These are phyloP conservation scores for Keiferia lycopersicella DNA, from an alignment of 2,888 invertebrate genomes.

Conservation along the genomic window DNA sequence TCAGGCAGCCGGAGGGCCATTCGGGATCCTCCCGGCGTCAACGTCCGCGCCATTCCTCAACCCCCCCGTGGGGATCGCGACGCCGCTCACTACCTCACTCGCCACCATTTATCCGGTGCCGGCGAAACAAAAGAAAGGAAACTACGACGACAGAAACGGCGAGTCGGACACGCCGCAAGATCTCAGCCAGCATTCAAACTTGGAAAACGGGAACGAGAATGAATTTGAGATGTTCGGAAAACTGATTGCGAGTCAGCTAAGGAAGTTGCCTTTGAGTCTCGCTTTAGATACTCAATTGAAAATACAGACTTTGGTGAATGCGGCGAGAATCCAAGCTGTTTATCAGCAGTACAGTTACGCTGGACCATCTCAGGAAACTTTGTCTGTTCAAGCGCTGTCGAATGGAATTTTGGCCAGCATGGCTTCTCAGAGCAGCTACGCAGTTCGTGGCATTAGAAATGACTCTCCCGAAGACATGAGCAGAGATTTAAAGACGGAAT, in stretches of 20 bases:
- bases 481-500: constrained; percentile 66
- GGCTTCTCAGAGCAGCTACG: constrained; percentile 62
- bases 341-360: constrained; percentile 77
- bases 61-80: constrained; percentile 75
- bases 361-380: constrained; percentile 71
- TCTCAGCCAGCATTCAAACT: constrained; percentile 72
- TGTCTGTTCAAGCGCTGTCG: constrained; percentile 72
- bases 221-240: constrained; percentile 78
- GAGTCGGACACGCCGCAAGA: constrained; percentile 71
- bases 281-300: constrained; percentile 74
- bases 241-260: constrained; percentile 71
- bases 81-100: constrained; percentile 71
- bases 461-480: constrained; percentile 70
- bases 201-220: constrained; percentile 72
- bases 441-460: constrained; percentile 56
- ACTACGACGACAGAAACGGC: constrained; percentile 56
- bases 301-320: constrained; percentile 73
- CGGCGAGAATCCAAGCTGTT: constrained; percentile 73
- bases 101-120: constrained; percentile 72
- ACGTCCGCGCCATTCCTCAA: constrained; percentile 69
- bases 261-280: constrained; percentile 70
- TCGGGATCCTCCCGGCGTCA: constrained; percentile 66
- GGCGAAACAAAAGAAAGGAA: constrained; percentile 69
- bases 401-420: constrained; percentile 74
- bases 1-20: constrained; percentile 57